Evolutionary conservation across 2,888 invertebrate genomes (phyloP).

Genomic region (Bruchidius siliquastri): DNA sequence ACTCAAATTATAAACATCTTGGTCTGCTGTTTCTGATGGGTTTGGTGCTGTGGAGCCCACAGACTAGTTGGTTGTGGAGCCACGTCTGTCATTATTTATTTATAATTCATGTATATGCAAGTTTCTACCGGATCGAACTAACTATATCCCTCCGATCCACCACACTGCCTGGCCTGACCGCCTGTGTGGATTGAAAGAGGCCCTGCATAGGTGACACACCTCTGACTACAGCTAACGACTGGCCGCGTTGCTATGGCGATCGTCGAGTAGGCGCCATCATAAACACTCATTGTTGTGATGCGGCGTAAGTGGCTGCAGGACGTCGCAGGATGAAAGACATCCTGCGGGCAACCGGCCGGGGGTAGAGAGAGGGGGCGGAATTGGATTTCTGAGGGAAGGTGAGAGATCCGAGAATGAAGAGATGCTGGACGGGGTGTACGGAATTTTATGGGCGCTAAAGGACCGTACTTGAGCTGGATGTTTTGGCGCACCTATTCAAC

Average conservation of each 20-base stretch:
- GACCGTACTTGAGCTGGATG: neutral
- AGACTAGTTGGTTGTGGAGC: no score
- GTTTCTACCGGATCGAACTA: neutral
- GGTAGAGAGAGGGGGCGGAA: constrained; percentile 38
- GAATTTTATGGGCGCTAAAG: neutral
- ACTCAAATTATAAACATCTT: no score
- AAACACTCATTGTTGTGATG: constrained; percentile 51
- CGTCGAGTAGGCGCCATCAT: constrained; percentile 51
- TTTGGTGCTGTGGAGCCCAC: no score
- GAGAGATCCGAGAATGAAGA: constrained; percentile 19
- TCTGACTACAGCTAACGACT: constrained; percentile 15
- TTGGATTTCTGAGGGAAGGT: constrained; percentile 43
- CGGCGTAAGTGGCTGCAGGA: constrained; percentile 41
- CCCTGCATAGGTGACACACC: constrained; percentile 40
- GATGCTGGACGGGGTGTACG: constrained; percentile 6
- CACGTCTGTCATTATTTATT: no score
- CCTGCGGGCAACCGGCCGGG: constrained; percentile 13
- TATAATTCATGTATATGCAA: no score
- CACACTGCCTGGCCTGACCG: neutral
- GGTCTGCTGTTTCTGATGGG: no score
- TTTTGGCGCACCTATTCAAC: no score
- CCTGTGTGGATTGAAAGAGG: constrained; percentile 8
- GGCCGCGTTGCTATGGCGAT: constrained; percentile 46
- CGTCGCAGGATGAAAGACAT: constrained; percentile 25
- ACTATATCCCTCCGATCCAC: neutral